Conservation (phyloP, 2,888 invertebrate species). For the Prosopocoilus inquinatus region DNA sequence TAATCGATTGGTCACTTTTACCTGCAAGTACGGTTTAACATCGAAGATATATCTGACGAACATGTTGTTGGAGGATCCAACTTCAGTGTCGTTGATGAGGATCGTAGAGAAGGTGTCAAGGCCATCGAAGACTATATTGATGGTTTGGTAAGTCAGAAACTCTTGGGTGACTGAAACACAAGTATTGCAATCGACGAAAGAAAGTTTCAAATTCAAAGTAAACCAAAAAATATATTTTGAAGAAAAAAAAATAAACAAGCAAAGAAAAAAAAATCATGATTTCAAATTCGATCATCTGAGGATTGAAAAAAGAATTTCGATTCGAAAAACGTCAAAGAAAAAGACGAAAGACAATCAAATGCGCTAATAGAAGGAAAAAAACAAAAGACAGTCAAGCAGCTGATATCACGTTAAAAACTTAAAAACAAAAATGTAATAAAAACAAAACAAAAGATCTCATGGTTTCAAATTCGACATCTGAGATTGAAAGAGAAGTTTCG, state of each 20-base stretch:
- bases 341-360: too few species aligned
- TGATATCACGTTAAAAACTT: too few species aligned
- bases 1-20: constrained; percentile 35
- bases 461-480: too few species aligned
- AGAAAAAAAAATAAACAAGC: neutral
- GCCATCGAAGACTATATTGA: constrained; percentile 74
- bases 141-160: constrained; percentile 42
- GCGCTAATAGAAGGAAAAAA: too few species aligned
- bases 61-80: constrained; percentile 79
- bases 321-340: too few species aligned
- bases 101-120: constrained; percentile 82
- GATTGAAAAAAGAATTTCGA: too few species aligned
- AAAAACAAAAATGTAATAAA: too few species aligned
- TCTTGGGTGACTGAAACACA: constrained; percentile 44
- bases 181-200: constrained; percentile 3
- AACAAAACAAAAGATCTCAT: too few species aligned
- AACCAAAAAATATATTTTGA: neutral
- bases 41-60: constrained; percentile 76
- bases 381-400: too few species aligned
- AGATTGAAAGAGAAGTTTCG: too few species aligned
- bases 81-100: constrained; percentile 63
- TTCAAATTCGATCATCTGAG: too few species aligned
- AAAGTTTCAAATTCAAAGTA: neutral
- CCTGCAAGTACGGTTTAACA: constrained; percentile 61
- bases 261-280: too few species aligned